A percentile compares a stretch with the other conserved stretches of the same genome.
phyloP scores from a whole-genome alignment of 1,140 invertebrate species.

The Nasonia longicornis region DNA sequence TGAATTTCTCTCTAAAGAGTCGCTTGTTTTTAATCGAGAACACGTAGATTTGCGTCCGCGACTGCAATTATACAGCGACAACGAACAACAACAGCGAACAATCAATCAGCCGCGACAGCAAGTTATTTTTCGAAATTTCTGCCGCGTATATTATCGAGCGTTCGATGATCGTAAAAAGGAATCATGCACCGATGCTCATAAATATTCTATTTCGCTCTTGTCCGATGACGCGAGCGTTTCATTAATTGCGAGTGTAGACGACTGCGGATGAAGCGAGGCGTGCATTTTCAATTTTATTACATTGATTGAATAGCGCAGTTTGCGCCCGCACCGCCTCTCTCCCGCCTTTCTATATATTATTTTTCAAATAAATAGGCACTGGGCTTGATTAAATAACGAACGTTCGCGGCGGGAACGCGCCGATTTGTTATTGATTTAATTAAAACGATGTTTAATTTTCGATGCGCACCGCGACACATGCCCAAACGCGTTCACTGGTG shows the following conservation, averaged over 20 bases:
- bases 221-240: conserved; percentile 1
- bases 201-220: conserved; percentile 19
- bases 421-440: conserved; percentile 44
- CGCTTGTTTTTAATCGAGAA: not conserved
- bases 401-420: not conserved
- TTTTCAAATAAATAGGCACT: conserved; percentile 36
- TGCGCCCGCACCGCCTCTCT: not conserved
- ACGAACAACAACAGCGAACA: not conserved
- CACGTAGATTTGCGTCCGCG: not conserved
- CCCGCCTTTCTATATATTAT: conserved; percentile 19
- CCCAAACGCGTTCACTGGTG: not conserved
- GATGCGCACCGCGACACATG: not conserved
- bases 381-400: conserved; percentile 34
- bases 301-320: conserved; percentile 26
- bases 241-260: conserved; percentile 29
- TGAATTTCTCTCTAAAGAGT: not conserved
- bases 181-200: not conserved
- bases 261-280: conserved; percentile 7
- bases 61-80: not conserved
- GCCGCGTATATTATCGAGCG: not conserved
- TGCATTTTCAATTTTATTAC: conserved; percentile 42
- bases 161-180: not conserved
- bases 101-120: not conserved
- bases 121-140: not conserved
- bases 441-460: conserved; percentile 40